Conservation (phyloP, 2,797 vertebrate genomes). For the Myripristis murdjan region DNA sequence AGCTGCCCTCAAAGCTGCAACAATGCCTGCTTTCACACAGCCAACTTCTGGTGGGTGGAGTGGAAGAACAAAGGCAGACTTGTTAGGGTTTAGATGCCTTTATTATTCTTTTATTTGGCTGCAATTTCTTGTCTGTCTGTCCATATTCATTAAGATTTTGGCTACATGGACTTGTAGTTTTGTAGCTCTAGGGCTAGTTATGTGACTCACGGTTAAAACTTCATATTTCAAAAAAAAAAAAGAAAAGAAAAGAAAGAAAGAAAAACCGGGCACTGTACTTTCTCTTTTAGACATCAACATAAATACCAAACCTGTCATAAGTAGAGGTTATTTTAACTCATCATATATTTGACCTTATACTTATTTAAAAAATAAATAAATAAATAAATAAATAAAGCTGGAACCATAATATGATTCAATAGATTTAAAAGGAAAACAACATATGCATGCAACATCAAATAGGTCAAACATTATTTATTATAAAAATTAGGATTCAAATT, state of each 20-base stretch:
- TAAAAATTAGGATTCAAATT: background rate
- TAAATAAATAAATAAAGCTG: background rate
- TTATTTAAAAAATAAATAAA: background rate
- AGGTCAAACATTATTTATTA: too few species aligned
- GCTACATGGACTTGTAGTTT: conserved; percentile 53
- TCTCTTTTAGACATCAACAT: conserved; percentile 42
- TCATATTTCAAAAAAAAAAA: conserved; percentile 23
- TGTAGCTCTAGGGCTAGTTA: conserved; percentile 44
- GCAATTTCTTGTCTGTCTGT: conserved; percentile 73
- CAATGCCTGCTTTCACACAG: conserved; percentile 74
- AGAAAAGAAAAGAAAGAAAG: too few species aligned
- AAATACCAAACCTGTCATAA: conserved; percentile 40
- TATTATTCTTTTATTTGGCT: conserved; percentile 83
- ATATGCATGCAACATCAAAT: background rate
- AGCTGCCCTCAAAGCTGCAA: conserved; percentile 84
- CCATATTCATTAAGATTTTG: conserved; percentile 76
- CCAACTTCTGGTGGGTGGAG: conserved; percentile 81
- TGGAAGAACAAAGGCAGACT: conserved; percentile 82
- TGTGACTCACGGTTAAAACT: conserved; percentile 36
- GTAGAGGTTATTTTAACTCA: conserved; percentile 13
- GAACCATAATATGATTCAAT: conserved; percentile 14
- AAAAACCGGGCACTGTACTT: conserved; percentile 34
- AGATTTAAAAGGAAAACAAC: conserved; percentile 12
- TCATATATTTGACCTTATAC: conserved; percentile 6
- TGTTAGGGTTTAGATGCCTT: conserved; percentile 82